Percentiles rank a stretch among this genome's conserved stretches.
Evolutionary conservation across 2,113 vertebrate species (phyloP).

Genomic region (Potamarius usumacintae): DNA sequence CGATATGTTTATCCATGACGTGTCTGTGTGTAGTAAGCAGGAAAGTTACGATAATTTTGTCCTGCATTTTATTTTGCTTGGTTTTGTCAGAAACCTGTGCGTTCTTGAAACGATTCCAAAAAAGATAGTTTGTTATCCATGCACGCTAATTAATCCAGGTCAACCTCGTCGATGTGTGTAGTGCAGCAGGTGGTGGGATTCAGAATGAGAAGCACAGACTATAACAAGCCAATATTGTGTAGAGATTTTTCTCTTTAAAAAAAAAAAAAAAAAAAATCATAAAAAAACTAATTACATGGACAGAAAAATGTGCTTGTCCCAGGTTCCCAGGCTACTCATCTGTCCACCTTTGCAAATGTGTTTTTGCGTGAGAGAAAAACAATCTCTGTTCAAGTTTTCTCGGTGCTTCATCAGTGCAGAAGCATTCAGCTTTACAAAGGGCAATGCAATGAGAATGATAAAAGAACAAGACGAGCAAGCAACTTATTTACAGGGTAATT

Average conservation of each 20-base stretch:
- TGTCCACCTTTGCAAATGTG: neutral
- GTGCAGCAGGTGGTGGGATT: neutral
- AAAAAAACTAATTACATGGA: neutral
- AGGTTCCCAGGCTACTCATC: neutral
- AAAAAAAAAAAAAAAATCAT: neutral
- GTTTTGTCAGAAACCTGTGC: neutral
- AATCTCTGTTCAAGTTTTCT: neutral
- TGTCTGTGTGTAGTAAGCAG: neutral
- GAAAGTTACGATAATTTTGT: neutral
- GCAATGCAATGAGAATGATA: conserved; percentile 44
- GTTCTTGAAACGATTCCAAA: neutral
- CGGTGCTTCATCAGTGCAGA: neutral
- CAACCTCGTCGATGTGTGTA: neutral
- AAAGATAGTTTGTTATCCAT: neutral
- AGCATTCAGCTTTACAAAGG: conserved; percentile 35
- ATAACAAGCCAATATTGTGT: neutral
- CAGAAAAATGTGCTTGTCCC: neutral
- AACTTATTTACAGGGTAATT: conserved; percentile 54
- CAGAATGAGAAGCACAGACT: neutral
- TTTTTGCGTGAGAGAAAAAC: neutral
- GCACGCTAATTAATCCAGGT: neutral
- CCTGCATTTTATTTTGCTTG: neutral
- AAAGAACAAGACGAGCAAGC: conserved; percentile 30
- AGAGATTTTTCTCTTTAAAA: neutral
- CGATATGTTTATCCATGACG: neutral